Evolutionary conservation across 2,113 vertebrate species (phyloP).

Genomic region (Upupa epops): DNA sequence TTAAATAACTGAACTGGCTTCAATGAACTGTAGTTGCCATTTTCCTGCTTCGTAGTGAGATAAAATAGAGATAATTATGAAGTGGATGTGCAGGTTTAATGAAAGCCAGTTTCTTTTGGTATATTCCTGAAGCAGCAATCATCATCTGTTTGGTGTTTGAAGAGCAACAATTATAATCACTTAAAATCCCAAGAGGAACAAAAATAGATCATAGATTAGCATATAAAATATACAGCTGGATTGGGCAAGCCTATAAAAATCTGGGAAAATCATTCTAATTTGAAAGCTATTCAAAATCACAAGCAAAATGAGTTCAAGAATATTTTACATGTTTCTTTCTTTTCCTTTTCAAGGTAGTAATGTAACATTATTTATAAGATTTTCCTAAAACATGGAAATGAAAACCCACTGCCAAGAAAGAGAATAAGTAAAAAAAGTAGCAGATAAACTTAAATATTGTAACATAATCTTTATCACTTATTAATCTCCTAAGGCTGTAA

Average conservation of each 20-base stretch:
- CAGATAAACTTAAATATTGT: neutral
- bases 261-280: conserved; percentile 79
- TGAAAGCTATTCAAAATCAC: conserved; percentile 81
- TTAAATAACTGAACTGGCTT: conserved; percentile 81
- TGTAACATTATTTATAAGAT: conserved; percentile 69
- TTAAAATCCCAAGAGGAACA: conserved; percentile 84
- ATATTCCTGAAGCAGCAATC: conserved; percentile 87
- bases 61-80: conserved; percentile 86
- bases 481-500: neutral
- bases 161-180: conserved; percentile 91
- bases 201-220: conserved; percentile 87
- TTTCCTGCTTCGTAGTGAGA: conserved; percentile 75
- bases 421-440: conserved; percentile 25
- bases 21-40: conserved; percentile 78
- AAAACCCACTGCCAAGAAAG: conserved; percentile 44
- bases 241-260: conserved; percentile 82
- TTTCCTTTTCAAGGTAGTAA: conserved; percentile 58
- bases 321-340: conserved; percentile 75
- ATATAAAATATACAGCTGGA: conserved; percentile 90
- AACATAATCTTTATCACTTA: neutral
- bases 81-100: conserved; percentile 87
- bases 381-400: conserved; percentile 72
- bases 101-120: conserved; percentile 86
- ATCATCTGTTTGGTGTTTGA: conserved; percentile 88
- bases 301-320: conserved; percentile 76